These are phyloP conservation scores for Euproctis similis DNA, from an alignment of 2,888 invertebrate genomes.

Conservation along the genomic window DNA sequence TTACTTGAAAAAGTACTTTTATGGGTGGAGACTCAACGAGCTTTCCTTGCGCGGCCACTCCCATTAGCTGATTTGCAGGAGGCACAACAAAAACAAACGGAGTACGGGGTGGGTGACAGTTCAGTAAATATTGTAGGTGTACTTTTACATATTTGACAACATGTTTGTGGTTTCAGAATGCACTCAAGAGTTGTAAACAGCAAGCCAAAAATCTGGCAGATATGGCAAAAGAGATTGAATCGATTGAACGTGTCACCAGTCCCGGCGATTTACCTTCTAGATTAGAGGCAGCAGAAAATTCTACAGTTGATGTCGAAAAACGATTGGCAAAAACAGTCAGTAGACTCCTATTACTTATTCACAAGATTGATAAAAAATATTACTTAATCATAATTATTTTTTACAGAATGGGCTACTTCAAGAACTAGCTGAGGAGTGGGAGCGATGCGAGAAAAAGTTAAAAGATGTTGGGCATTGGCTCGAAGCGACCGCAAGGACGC, in stretches of 20 bases:
- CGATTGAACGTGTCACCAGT: constrained; percentile 87
- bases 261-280: constrained; percentile 90
- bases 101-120: constrained; percentile 82
- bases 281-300: constrained; percentile 89
- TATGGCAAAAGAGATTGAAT: constrained; percentile 92
- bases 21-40: constrained; percentile 89
- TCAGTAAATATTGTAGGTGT: neutral
- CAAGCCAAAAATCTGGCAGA: constrained; percentile 91
- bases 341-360: constrained; percentile 11
- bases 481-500: constrained; percentile 85
- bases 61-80: constrained; percentile 86
- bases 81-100: constrained; percentile 88
- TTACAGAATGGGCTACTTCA: constrained; percentile 87
- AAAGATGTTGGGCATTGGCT: constrained; percentile 93
- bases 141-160: constrained; percentile 6
- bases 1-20: constrained; percentile 86
- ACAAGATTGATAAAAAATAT: neutral
- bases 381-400: neutral
- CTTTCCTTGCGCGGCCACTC: constrained; percentile 86
- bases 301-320: constrained; percentile 89
- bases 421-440: constrained; percentile 96
- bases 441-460: constrained; percentile 95
- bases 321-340: constrained; percentile 89
- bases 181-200: constrained; percentile 91
- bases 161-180: constrained; percentile 76